Base-by-base conservation (phyloP, 2,113 vertebrate genomes). In the Microtus ochrogaster region DNA sequence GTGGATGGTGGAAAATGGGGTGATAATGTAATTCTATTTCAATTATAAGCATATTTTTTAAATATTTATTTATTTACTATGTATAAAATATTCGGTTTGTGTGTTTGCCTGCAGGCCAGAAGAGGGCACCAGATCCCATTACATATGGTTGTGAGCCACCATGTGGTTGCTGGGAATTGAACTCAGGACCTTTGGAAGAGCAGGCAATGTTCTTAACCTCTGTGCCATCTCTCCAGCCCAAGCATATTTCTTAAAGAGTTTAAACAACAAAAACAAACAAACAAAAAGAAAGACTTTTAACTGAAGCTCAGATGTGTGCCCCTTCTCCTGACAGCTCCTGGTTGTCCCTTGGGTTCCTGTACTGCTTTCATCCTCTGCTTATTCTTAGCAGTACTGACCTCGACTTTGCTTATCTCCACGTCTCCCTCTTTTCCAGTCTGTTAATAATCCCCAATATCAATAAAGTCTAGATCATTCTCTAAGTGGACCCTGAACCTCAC, bases 321-420 rank as follows among this genome's bases (percentile, higher is more conserved):
- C 47, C 47, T 49, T 49, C 24, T 74, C 19, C 36, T 41, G 33
- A 12, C 63, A 39, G 19, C 30, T 76, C 41, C 58, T 3, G 11
- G 3, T 49, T 28, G 13, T 41, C 66, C 22, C 78, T 52, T 73
- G 41, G 33, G 77, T 61, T 44, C 14, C 61, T 68, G 5, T n/a
- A 61, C 44, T 44, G 36, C 22, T 77, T 61, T 58, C 3, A 16
- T 33, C 12, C 21, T 39, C 10, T n/a, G 68, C 3, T 30, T 39
- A 84, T 94, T 70, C 68, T 89, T 49, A 36, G 85, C 13, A 26
- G 14, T 3, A 16, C 3, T 5, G 61, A 10, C 10, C 33, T 22
- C 1, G 13, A 10, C 6, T 5, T 22, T 49, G 4, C 28, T 13
- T 3, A 33, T 1, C 41, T 1, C 5, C 68, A 10, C 12, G 58